These are phyloP conservation scores for Meriones unguiculatus DNA, from an alignment of 2,113 vertebrate species.

Conservation along the genomic window DNA sequence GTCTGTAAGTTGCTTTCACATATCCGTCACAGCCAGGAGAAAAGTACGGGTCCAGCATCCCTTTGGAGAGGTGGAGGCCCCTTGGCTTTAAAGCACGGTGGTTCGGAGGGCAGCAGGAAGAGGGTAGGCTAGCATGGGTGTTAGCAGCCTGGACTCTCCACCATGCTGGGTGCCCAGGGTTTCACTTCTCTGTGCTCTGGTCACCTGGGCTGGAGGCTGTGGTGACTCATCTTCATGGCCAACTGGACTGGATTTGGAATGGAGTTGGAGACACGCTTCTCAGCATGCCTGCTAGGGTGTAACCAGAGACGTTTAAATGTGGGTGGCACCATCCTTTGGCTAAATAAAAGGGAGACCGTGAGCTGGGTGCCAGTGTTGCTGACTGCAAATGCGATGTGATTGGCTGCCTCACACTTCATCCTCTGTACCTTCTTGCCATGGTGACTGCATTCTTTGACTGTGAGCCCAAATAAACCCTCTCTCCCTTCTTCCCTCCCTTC, in stretches of 20 bases:
- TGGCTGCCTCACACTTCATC: no score
- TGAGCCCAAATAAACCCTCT: background rate
- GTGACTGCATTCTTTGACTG: background rate
- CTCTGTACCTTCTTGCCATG: no score
- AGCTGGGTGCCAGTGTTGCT: background rate
- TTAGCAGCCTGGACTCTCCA: background rate
- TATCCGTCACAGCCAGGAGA: background rate
- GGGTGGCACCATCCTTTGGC: background rate
- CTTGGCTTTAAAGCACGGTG: fast-evolving
- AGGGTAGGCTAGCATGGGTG: background rate
- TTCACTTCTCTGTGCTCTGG: no score
- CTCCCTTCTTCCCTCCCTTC: background rate
- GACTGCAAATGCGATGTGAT: no score
- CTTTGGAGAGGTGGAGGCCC: background rate
- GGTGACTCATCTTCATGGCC: background rate
- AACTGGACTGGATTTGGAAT: background rate
- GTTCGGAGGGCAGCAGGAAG: background rate
- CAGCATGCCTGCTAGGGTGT: background rate
- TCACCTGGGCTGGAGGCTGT: background rate
- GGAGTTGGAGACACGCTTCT: background rate
- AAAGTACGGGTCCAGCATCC: background rate
- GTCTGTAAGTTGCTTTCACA: background rate
- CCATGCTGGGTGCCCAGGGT: fast-evolving
- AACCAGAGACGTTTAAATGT: background rate
- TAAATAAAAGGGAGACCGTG: background rate